These are phyloP conservation scores for Aspidiotus rigidus DNA, from an alignment of 2,888 invertebrate species.

Conservation along the genomic window DNA sequence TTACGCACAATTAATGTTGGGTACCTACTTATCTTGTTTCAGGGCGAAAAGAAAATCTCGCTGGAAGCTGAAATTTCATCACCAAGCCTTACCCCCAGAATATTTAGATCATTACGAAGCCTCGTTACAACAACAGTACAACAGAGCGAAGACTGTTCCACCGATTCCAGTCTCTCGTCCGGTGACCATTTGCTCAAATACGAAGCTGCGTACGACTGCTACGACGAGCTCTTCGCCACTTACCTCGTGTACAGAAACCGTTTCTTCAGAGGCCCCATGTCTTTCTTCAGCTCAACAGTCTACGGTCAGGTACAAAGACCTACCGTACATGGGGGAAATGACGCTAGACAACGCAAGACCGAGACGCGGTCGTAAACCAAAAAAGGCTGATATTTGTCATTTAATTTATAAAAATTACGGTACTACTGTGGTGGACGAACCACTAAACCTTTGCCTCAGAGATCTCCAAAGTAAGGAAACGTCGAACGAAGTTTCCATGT, in stretches of 20 bases:
- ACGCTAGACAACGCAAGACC: constrained; percentile 80
- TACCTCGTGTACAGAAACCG: background rate
- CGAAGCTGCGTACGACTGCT: background rate
- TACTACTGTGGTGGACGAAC: constrained; percentile 66
- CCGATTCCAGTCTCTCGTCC: constrained; percentile 42
- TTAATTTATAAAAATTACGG: constrained; percentile 86
- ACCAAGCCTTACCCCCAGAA: constrained; percentile 67
- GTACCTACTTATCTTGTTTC: constrained; percentile 21
- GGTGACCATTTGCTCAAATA: constrained; percentile 44
- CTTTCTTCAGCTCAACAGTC: constrained; percentile 40
- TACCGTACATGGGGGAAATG: constrained; percentile 89
- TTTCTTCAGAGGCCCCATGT: background rate
- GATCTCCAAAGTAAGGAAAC: constrained; percentile 31
- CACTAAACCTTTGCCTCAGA: constrained; percentile 71
- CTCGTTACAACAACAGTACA: constrained; percentile 44
- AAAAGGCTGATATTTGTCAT: constrained; percentile 86
- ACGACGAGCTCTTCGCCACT: background rate
- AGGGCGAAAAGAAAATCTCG: constrained; percentile 54
- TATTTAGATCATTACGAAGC: constrained; percentile 72
- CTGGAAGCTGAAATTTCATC: constrained; percentile 69
- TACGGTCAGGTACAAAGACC: constrained; percentile 54
- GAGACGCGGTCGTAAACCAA: constrained; percentile 75
- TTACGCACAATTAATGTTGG: no score
- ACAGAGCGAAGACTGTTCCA: background rate
- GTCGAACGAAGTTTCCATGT: constrained; percentile 60